Evolutionary conservation across 2,113 vertebrate species (phyloP).

Genomic region (Raja brachyura): DNA sequence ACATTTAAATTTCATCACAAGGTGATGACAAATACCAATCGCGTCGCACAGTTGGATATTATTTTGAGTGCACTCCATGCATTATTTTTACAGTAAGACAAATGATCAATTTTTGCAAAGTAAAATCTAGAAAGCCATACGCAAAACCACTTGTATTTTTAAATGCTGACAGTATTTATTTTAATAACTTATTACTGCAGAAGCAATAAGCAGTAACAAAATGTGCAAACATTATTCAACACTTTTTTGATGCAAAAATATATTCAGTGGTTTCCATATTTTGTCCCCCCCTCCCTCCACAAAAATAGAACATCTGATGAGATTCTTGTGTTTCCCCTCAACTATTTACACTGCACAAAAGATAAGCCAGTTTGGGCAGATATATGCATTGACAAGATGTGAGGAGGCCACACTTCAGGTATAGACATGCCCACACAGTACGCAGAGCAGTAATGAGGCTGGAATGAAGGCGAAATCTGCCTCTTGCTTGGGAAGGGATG

Average conservation of each 20-base stretch:
- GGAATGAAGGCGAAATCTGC: constrained; percentile 45
- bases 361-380: constrained; percentile 69
- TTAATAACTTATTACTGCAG: constrained; percentile 94
- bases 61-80: not conserved
- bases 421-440: constrained; percentile 58
- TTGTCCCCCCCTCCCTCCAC: constrained; percentile 62
- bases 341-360: constrained; percentile 78
- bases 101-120: not conserved
- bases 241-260: constrained; percentile 67
- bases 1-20: not conserved
- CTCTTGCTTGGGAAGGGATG: constrained; percentile 53
- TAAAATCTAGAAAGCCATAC: not conserved
- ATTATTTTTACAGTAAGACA: too few species aligned
- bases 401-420: constrained; percentile 71
- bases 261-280: constrained; percentile 56
- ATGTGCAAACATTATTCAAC: constrained; percentile 82
- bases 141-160: not conserved
- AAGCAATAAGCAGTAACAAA: constrained; percentile 91
- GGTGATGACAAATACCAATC: not conserved
- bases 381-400: constrained; percentile 67
- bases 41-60: not conserved
- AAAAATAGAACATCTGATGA: constrained; percentile 83
- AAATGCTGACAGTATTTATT: constrained; percentile 76
- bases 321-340: constrained; percentile 84
- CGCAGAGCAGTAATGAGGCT: constrained; percentile 54